A percentile compares a stretch with the other conserved stretches of the same genome.
Evolutionary conservation across 2,113 vertebrate species (phyloP).

Genomic region (Pseudorectes ferrugineus): DNA sequence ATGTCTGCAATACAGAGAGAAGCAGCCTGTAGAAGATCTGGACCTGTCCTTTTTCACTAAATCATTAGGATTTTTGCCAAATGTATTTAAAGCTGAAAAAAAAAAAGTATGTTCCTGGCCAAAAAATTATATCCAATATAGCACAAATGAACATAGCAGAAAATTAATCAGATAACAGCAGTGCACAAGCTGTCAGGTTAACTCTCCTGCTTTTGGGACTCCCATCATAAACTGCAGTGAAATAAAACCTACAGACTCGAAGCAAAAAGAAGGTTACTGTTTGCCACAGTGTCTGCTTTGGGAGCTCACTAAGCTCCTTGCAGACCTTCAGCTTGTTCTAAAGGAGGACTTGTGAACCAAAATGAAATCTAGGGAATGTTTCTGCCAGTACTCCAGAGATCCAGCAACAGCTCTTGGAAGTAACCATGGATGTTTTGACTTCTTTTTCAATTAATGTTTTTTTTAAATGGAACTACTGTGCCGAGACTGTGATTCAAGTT

Average conservation of each 20-base stretch:
- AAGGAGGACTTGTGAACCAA: neutral
- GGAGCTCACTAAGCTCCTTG: neutral
- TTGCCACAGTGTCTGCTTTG: neutral
- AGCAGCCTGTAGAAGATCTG: neutral
- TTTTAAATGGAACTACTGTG: neutral
- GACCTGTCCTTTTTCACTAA: neutral
- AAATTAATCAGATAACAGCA: neutral
- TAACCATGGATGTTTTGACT: neutral
- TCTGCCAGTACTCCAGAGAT: neutral
- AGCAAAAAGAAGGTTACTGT: neutral
- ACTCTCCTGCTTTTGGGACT: neutral
- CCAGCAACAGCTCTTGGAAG: constrained; percentile 1
- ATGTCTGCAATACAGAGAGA: neutral
- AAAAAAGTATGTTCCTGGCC: neutral
- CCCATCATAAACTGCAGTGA: neutral
- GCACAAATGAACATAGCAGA: neutral
- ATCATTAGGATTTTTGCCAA: neutral
- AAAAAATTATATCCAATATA: neutral
- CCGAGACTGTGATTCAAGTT: neutral
- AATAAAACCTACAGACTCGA: neutral
- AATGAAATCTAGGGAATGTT: neutral
- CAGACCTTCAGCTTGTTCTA: neutral
- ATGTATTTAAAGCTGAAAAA: neutral
- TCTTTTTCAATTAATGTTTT: constrained; percentile 27
- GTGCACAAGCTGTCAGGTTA: neutral